Percentiles rank a stretch among this genome's conserved stretches.
Evolutionary conservation across 1,140 invertebrate species (phyloP).

Genomic region (Chrysopa pallens): DNA sequence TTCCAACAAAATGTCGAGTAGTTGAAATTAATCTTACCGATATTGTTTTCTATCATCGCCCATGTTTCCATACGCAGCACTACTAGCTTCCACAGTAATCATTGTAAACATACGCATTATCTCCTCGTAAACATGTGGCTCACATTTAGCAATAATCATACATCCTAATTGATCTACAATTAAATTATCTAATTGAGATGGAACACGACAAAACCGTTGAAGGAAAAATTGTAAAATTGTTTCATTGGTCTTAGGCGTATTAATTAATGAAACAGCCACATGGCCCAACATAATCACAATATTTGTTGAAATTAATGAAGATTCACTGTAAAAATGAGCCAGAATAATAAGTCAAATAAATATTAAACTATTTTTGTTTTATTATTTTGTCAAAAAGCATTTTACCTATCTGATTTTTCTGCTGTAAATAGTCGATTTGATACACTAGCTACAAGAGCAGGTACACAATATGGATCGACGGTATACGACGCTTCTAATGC

Average conservation of each 20-base stretch:
- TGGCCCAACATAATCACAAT: slow-evolving; percentile 95
- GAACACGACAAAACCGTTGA: slow-evolving; percentile 84
- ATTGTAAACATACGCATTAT: slow-evolving; percentile 97
- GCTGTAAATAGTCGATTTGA: slow-evolving; percentile 88
- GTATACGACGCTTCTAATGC: slow-evolving; percentile 76
- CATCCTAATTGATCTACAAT: slow-evolving; percentile 95
- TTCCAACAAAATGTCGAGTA: too few relatives aligned
- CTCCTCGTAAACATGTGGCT: slow-evolving; percentile 73
- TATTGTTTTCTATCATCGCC: slow-evolving; percentile 58
- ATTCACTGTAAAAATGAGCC: slow-evolving; percentile 55
- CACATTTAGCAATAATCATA: slow-evolving; percentile 86
- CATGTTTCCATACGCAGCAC: slow-evolving; percentile 54
- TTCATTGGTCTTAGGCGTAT: slow-evolving; percentile 80
- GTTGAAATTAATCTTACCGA: slow-evolving; percentile 27
- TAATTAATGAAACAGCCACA: slow-evolving; percentile 84
- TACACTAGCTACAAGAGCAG: slow-evolving; percentile 83
- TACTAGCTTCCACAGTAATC: slow-evolving; percentile 85
- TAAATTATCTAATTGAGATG: slow-evolving; percentile 70
- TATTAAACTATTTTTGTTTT: neutral
- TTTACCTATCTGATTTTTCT: slow-evolving; percentile 57
- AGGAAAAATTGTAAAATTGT: slow-evolving; percentile 96
- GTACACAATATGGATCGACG: slow-evolving; percentile 79
- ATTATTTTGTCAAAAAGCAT: too few relatives aligned
- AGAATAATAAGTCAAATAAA: slow-evolving; percentile 4
- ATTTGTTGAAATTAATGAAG: slow-evolving; percentile 81